Evolutionary conservation across 1,140 invertebrate species (phyloP).

Genomic region (Macrobrachium nipponense): DNA sequence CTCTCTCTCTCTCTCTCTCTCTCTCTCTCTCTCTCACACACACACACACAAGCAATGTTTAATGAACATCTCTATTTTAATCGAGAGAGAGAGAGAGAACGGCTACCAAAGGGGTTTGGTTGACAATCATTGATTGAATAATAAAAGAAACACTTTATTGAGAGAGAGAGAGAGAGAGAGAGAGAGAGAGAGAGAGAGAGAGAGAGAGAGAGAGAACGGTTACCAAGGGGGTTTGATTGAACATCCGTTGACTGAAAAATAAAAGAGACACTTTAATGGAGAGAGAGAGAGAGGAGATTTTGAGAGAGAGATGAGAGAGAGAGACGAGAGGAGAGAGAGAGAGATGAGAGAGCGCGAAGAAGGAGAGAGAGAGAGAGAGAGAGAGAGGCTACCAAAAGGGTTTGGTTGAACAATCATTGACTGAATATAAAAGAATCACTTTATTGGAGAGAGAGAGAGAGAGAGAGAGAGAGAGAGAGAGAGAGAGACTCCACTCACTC

Average conservation of each 20-base stretch:
- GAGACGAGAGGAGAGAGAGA: neutral
- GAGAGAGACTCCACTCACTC: neutral
- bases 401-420: neutral
- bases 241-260: neutral
- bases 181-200: constrained; percentile 17
- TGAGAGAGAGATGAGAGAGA: constrained; percentile 14
- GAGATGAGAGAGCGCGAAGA: constrained; percentile 16
- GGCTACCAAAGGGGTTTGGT: neutral
- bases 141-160: neutral
- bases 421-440: neutral
- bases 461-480: constrained; percentile 18
- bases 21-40: too few relatives aligned
- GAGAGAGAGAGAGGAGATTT: constrained; percentile 18
- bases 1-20: too few relatives aligned
- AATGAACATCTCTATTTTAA: too few relatives aligned
- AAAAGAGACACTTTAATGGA: neutral
- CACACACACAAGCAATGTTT: too few relatives aligned
- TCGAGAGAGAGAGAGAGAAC: constrained; percentile 27
- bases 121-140: neutral
- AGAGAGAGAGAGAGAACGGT: constrained; percentile 18
- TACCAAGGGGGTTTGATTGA: too few relatives aligned
- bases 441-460: constrained; percentile 3
- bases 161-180: constrained; percentile 1
- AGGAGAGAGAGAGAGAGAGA: constrained; percentile 11
- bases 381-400: too few relatives aligned